Conservation (phyloP, 2,888 invertebrate genomes). For the Eugnorisma glareosa region DNA sequence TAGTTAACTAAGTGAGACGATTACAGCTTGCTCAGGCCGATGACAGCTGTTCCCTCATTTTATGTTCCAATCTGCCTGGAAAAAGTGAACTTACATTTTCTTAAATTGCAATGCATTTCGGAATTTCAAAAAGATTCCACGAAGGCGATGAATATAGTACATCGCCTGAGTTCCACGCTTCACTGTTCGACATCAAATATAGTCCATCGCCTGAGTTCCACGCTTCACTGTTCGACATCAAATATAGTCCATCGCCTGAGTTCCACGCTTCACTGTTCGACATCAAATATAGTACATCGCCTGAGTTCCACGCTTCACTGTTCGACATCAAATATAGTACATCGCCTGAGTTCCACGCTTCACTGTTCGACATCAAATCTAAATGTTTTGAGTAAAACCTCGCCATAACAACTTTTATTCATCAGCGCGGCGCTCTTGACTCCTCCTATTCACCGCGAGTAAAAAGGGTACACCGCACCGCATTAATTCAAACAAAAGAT, state of each 20-base stretch:
- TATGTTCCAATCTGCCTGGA: slow-evolving; percentile 48
- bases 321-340: slow-evolving; percentile 50
- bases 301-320: slow-evolving; percentile 31
- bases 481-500: slow-evolving; percentile 79
- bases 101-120: slow-evolving; percentile 48
- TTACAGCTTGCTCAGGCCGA: slow-evolving; percentile 55
- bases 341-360: slow-evolving; percentile 22
- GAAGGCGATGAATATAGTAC: too few species aligned
- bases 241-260: slow-evolving; percentile 32
- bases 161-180: slow-evolving; percentile 22
- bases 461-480: slow-evolving; percentile 74
- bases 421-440: slow-evolving; percentile 59
- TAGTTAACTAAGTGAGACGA: slow-evolving; percentile 62
- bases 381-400: slow-evolving; percentile 57
- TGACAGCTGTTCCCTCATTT: slow-evolving; percentile 58
- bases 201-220: slow-evolving; percentile 23
- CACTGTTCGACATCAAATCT: slow-evolving; percentile 51
- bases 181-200: slow-evolving; percentile 51
- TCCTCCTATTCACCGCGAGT: slow-evolving; percentile 71
- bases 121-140: slow-evolving; percentile 33
- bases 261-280: slow-evolving; percentile 37
- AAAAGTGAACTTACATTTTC: slow-evolving; percentile 44
- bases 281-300: slow-evolving; percentile 46
- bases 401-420: slow-evolving; percentile 66
- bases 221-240: slow-evolving; percentile 44